Base-by-base conservation (phyloP, 1,140 invertebrate species). In the Camponotus floridanus region DNA sequence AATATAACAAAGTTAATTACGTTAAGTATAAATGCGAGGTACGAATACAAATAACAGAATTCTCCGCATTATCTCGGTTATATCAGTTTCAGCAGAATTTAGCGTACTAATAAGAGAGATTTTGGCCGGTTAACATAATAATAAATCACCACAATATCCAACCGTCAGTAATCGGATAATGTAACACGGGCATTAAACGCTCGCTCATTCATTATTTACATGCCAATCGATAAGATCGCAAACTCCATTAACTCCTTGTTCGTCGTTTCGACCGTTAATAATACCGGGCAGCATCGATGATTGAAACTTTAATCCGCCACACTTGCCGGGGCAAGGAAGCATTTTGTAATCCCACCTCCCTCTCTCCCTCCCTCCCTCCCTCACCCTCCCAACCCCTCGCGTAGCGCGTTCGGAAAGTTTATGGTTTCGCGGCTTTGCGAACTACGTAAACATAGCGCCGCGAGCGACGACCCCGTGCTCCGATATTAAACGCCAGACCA, bases 251-350 rank as follows among this genome's bases (percentile, higher is more conserved):
- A 80, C 65, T 71, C 68, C 68, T 62, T 83, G 79, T 26, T 55
- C 64, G 55, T 45, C 68, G 57, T 26, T 73, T 61, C 68, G 21
- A 18, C 55, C 79, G 55, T 80, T 68, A 80, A 80, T 80, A 80
- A 80, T 55, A 48, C 76, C 76, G 39, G 31, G 36, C 39, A n/a
- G 79, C 39, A 33, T 48, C 68, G 68, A 36, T 74, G 55, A 74
- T 73, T 74, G 79, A 83, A 83, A 83, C 39, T 83, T 71, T 83
- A 74, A 83, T 83, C 79, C 39, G 57, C 68, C 39, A 39, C 68
- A 48, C 68, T 74, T 74, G 26, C 67, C 67, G 65, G 51, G 21
- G 55, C 18, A 42, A 48, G 68, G 39, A 33, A 74, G 68, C 68
- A n/a, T 83, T 83, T 83, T 83, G 68, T 71, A 83, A 83, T 83